phyloP scores from a whole-genome alignment of 2,888 invertebrate species.

The Taenaris catops region DNA sequence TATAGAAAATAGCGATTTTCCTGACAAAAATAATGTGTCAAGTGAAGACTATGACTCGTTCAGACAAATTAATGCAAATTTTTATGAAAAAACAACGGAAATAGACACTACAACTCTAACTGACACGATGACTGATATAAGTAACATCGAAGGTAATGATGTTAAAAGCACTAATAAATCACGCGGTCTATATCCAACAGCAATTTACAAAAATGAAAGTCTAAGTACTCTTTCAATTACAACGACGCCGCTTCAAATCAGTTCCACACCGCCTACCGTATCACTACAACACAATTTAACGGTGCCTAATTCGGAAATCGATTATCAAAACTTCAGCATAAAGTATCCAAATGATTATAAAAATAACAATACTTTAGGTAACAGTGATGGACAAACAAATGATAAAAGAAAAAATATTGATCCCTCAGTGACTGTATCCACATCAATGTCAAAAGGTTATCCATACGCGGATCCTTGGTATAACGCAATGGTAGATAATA shows the following conservation, averaged over 20 bases:
- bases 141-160: conserved; percentile 17
- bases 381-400: conserved; percentile 30
- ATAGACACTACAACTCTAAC: conserved; percentile 12
- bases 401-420: conserved; percentile 3
- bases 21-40: conserved; percentile 9
- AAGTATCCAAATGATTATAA: conserved; percentile 7
- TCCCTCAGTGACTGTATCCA: conserved; percentile 1
- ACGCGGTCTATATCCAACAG: conserved; percentile 29
- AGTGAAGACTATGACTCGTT: conserved; percentile 21
- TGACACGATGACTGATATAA: conserved; percentile 8
- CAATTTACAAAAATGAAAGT: conserved; percentile 29
- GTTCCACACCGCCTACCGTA: conserved; percentile 27
- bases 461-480: conserved; percentile 40
- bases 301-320: conserved; percentile 29
- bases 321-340: conserved; percentile 38
- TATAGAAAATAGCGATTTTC: neutral
- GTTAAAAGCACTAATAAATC: conserved; percentile 14
- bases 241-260: conserved; percentile 19
- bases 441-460: conserved; percentile 12
- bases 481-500: conserved; percentile 47
- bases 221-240: conserved; percentile 30
- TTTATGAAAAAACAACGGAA: conserved; percentile 12
- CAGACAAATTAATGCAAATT: conserved; percentile 17
- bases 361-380: conserved; percentile 24
- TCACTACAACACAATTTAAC: conserved; percentile 21